Evolutionary conservation across 2,113 vertebrate species (phyloP).

Genomic region (Progne subis): DNA sequence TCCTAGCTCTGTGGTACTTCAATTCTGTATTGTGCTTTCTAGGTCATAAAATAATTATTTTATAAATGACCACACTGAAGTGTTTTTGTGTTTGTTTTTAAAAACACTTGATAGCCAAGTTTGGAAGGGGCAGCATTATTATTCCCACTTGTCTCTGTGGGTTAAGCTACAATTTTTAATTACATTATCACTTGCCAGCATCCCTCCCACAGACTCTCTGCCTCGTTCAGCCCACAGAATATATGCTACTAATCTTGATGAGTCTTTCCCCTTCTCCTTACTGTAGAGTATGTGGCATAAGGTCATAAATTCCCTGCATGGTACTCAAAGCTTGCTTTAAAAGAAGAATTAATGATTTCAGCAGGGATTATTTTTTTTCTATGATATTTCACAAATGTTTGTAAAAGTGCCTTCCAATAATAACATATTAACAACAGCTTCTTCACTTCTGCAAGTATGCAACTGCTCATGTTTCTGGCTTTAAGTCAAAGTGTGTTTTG

Average conservation of each 20-base stretch:
- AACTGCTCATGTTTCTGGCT: background rate
- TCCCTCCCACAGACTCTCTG: conserved; percentile 10
- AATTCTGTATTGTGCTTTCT: background rate
- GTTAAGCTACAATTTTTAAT: background rate
- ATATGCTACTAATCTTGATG: background rate
- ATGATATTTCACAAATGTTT: conserved; percentile 11
- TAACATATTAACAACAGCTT: background rate
- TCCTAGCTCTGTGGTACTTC: background rate
- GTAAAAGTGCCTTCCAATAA: conserved; percentile 5
- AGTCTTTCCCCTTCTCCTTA: background rate
- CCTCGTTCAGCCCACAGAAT: background rate
- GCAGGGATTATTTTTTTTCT: background rate
- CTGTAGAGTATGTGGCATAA: background rate
- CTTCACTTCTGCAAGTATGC: background rate
- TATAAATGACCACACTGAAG: background rate
- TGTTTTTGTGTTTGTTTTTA: background rate
- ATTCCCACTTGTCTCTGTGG: background rate
- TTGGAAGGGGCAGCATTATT: background rate
- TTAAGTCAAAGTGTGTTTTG: background rate
- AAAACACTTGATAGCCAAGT: background rate
- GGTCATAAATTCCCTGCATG: background rate
- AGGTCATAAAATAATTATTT: background rate
- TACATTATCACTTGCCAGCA: background rate
- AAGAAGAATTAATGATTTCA: conserved; percentile 32
- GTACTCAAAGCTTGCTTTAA: background rate